Evolutionary conservation across 1,140 invertebrate genomes (phyloP).

Genomic region (Dufourea novaeangliae): DNA sequence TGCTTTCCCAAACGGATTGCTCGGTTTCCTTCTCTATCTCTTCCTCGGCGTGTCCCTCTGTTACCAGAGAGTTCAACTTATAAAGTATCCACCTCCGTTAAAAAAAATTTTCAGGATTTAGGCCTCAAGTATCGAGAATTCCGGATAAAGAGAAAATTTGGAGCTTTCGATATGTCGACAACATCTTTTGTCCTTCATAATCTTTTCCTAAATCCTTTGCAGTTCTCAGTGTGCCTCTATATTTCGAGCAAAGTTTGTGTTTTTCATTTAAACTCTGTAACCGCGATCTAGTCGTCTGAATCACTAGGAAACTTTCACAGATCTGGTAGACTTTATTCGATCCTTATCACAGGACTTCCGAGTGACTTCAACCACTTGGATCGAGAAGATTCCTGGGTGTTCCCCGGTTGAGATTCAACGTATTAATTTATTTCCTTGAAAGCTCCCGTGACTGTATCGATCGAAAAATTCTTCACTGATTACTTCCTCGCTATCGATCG

Average conservation of each 20-base stretch:
- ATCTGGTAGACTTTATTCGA: neutral
- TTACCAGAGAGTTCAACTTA: neutral
- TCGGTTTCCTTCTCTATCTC: neutral
- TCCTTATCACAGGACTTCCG: neutral
- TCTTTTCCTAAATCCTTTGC: neutral
- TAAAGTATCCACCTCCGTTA: neutral
- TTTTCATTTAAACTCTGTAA: neutral
- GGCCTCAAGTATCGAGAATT: neutral
- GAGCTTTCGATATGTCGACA: neutral
- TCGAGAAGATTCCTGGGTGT: neutral
- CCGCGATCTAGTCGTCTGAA: neutral
- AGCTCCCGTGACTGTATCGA: slow-evolving; percentile 5
- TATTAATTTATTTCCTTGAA: slow-evolving; percentile 12
- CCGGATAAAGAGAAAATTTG: neutral
- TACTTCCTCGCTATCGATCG: slow-evolving; percentile 29
- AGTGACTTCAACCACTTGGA: neutral
- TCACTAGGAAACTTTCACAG: neutral
- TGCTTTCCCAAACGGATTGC: neutral
- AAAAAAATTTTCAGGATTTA: neutral
- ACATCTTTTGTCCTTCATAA: neutral
- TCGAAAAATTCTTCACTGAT: slow-evolving; percentile 7
- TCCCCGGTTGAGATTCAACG: neutral
- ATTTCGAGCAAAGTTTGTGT: neutral
- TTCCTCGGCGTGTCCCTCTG: neutral
- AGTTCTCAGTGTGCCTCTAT: too few species aligned